Evolutionary conservation across 2,797 vertebrate genomes (phyloP).

Genomic region (Microcaecilia unicolor): DNA sequence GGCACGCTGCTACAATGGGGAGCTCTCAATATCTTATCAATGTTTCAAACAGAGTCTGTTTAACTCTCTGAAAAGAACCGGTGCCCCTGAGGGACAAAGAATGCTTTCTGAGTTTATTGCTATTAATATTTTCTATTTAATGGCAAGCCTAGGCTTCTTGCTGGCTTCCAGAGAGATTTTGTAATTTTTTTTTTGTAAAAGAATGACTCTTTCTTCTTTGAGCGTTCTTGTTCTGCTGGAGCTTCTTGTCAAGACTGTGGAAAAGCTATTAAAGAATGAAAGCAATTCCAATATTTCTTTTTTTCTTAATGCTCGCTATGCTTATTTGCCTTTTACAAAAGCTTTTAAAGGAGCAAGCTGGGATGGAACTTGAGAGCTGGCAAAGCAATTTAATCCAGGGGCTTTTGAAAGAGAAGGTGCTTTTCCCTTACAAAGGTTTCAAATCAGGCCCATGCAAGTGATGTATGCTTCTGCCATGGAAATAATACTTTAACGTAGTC

Average conservation of each 20-base stretch:
- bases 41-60: slow-evolving; percentile 1
- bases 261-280: slow-evolving; percentile 1
- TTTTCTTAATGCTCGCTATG: background rate
- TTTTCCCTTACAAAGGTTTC: background rate
- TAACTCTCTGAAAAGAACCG: background rate
- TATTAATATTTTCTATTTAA: slow-evolving; percentile 4
- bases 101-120: background rate
- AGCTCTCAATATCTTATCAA: slow-evolving; percentile 2
- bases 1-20: too few relatives aligned
- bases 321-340: too few relatives aligned
- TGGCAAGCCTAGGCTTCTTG: background rate
- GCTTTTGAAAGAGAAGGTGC: background rate
- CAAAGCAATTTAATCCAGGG: background rate
- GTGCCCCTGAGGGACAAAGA: background rate
- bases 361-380: background rate
- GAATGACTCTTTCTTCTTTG: background rate
- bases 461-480: too few relatives aligned
- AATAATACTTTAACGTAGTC: too few relatives aligned
- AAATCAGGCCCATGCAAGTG: too few relatives aligned
- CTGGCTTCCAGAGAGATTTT: background rate
- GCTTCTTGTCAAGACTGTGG: background rate
- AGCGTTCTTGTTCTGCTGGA: background rate
- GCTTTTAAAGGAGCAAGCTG: too few relatives aligned
- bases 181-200: background rate
- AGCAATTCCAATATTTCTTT: background rate